Base-by-base conservation (phyloP, 1,140 invertebrate species). In the Caenorhabditis inopinata region DNA sequence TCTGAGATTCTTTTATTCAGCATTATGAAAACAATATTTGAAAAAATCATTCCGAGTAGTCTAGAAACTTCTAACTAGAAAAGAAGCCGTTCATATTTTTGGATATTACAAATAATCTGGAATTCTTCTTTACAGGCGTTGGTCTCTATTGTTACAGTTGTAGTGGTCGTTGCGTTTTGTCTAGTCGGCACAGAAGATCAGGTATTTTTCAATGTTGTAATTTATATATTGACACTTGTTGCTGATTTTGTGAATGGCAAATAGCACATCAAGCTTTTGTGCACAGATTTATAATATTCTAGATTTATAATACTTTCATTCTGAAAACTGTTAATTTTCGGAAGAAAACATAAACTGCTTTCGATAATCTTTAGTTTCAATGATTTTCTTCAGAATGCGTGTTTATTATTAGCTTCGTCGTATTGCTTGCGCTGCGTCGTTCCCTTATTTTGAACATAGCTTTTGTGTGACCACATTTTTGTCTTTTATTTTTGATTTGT, bases 131-230 rank as follows among this genome's bases (percentile, higher is more conserved):
- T 80, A 58, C 58, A 83, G 82, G 82, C 79, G 16, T 68, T 83
- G 29, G 83, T 83, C 38, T 82, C 83, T 21, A 76, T 83, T 45
- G 83, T 83, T n/a, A 78, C 74, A n/a, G 81, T 83, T 7, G 82
- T 83, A 42, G 78, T 83, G 18, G 82, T 78, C 9, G 25, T 83
- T 23, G 83, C 83, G 16, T 83, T 83, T 58, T 83, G 83, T 77
- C 51, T 83, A 12, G 83, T 83, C 58, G 83, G 83, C 18, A 83
- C 83, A 23, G 83, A 83, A 14, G 81, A 83, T 47, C 83, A 83
- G 77, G 81, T 82, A 21, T 73, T 42, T 77, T 49, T 21, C 38
- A 42, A 42, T 42, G n/a, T 21, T 68, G 58, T 68, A n/a, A 68
- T 21, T 68, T 38, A 21, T 9, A 14, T 0, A 45, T 62, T 42